Evolutionary conservation across 2,888 invertebrate genomes (phyloP).

Genomic region (Polymixis lichenea): DNA sequence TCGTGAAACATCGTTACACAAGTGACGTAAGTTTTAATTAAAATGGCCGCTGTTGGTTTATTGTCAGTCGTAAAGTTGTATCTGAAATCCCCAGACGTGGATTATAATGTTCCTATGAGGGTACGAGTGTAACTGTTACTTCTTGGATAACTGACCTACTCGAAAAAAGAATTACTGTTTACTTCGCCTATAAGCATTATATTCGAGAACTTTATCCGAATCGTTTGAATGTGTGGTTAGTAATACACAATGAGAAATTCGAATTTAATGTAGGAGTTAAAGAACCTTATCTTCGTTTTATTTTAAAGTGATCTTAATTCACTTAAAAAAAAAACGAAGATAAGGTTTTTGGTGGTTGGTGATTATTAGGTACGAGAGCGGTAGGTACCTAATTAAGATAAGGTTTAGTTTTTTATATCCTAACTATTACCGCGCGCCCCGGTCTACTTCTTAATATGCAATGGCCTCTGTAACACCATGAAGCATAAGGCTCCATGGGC

Average conservation of each 20-base stretch:
- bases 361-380: not conserved
- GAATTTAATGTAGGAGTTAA: constrained; percentile 20
- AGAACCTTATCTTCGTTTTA: constrained; percentile 29
- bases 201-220: constrained; percentile 12
- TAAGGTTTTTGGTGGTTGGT: too few relatives aligned
- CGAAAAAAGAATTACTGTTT: constrained; percentile 35
- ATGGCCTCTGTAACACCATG: too few relatives aligned
- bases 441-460: too few relatives aligned
- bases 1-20: constrained; percentile 73
- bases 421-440: too few relatives aligned
- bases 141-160: constrained; percentile 32
- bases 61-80: constrained; percentile 64
- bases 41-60: constrained; percentile 71
- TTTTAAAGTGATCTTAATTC: constrained; percentile 22
- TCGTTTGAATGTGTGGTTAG: constrained; percentile 14
- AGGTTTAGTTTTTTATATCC: too few relatives aligned
- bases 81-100: constrained; percentile 51
- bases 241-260: constrained; percentile 33
- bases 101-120: constrained; percentile 41
- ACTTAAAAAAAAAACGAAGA: too few relatives aligned
- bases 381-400: constrained; percentile 24
- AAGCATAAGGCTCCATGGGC: too few relatives aligned
- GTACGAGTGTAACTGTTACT: constrained; percentile 27
- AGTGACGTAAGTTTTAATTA: constrained; percentile 79
- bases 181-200: constrained; percentile 13